Evolutionary conservation across 2,113 vertebrate species (phyloP).

Genomic region (Ornithorhynchus anatinus): DNA sequence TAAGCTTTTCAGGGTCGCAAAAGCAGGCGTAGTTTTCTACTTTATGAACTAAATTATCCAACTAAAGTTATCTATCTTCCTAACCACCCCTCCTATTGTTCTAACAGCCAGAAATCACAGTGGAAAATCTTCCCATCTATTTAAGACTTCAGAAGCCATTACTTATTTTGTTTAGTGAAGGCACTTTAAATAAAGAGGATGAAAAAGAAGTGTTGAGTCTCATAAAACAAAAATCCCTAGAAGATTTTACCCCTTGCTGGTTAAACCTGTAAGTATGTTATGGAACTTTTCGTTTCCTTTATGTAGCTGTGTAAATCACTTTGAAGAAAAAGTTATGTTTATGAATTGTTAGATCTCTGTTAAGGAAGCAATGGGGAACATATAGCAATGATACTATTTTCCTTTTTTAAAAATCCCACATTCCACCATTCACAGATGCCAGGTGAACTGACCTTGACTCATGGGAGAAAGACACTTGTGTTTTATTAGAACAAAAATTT

Average conservation of each 20-base stretch:
- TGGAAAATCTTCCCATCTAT: slow-evolving; percentile 84
- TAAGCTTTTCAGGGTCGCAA: background rate
- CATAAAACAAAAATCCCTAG: slow-evolving; percentile 49
- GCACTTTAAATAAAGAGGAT: slow-evolving; percentile 61
- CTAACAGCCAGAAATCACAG: slow-evolving; percentile 88
- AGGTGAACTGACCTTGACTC: too few species aligned
- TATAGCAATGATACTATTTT: too few species aligned
- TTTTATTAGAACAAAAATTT: too few species aligned
- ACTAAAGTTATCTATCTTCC: too few species aligned
- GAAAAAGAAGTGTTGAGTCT: slow-evolving; percentile 71
- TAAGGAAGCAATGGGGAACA: too few species aligned
- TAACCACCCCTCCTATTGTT: background rate
- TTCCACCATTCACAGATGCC: too few species aligned
- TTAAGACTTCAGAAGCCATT: slow-evolving; percentile 79
- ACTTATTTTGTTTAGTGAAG: slow-evolving; percentile 85
- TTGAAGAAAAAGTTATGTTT: background rate
- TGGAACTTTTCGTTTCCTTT: background rate
- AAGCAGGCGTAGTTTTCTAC: background rate
- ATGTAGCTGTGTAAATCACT: background rate
- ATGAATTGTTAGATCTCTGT: too few species aligned
- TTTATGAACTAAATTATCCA: background rate
- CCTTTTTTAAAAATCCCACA: too few species aligned
- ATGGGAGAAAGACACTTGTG: too few species aligned
- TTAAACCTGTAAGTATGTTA: slow-evolving; percentile 83
- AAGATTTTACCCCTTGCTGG: slow-evolving; percentile 80